A percentile compares a stretch with the other conserved stretches of the same genome.
Conservation (phyloP, 2,113 vertebrate species). For the Sinocyclocheilus grahami region DNA sequence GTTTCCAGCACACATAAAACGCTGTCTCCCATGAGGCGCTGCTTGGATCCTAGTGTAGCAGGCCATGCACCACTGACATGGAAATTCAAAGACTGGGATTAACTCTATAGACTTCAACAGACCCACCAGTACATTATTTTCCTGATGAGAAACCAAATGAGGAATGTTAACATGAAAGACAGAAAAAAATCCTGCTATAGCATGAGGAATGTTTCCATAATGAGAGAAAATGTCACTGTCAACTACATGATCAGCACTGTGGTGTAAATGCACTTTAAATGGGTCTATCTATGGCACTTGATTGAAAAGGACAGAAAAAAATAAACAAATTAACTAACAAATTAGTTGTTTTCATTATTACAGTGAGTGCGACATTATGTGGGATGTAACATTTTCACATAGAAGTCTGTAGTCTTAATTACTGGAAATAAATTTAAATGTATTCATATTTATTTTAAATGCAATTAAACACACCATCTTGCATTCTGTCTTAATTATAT, state of each 20-base stretch:
- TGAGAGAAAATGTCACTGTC: background rate
- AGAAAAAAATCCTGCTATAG: background rate
- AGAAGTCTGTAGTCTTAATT: background rate
- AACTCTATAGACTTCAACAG: slow-evolving; percentile 31
- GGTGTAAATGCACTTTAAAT: background rate
- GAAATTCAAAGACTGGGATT: slow-evolving; percentile 35
- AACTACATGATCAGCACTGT: background rate
- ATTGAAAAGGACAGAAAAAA: background rate
- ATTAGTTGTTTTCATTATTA: background rate
- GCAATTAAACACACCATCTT: background rate
- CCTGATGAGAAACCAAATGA: slow-evolving; percentile 25
- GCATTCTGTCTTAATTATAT: slow-evolving; percentile 3
- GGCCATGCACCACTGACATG: slow-evolving; percentile 22
- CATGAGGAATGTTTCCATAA: no score
- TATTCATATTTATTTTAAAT: slow-evolving; percentile 9
- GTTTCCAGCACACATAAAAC: slow-evolving; percentile 13
- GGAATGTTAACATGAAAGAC: slow-evolving; percentile 18
- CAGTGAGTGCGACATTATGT: background rate
- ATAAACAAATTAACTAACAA: background rate
- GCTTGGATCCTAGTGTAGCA: slow-evolving; percentile 13
- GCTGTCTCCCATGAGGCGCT: background rate
- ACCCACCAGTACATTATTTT: slow-evolving; percentile 5
- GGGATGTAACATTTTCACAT: background rate
- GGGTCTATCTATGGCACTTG: background rate
- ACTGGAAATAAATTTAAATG: background rate